A percentile compares a stretch with the other conserved stretches of the same genome.
phyloP scores from a whole-genome alignment of 1,140 invertebrate species.

The Bradysia coprophila region DNA sequence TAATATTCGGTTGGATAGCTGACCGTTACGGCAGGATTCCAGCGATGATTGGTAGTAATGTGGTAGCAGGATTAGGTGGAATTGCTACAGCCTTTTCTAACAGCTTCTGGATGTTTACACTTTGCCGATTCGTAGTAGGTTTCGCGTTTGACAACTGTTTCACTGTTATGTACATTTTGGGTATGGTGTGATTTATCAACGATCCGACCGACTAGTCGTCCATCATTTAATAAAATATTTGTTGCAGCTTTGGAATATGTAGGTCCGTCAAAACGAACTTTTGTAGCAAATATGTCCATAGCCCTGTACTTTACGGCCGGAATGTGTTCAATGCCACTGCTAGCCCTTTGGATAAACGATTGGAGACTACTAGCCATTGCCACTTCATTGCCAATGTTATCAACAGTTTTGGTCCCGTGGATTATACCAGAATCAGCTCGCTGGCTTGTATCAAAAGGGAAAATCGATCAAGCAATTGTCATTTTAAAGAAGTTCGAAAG shows the following conservation, averaged over 20 bases:
- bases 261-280: conserved; percentile 10
- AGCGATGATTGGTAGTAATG: conserved; percentile 56
- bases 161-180: conserved; percentile 84
- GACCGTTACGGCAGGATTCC: conserved; percentile 70
- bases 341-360: not conserved
- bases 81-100: conserved; percentile 47
- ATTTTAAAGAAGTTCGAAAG: not conserved
- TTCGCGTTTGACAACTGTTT: conserved; percentile 81
- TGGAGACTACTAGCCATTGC: not conserved
- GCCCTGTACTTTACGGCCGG: not conserved
- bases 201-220: not conserved
- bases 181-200: conserved; percentile 31
- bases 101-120: conserved; percentile 56
- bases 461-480: not conserved
- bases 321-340: not conserved
- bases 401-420: not conserved
- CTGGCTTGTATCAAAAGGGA: not conserved
- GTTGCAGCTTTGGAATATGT: not conserved
- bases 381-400: not conserved
- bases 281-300: not conserved
- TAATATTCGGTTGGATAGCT: conserved; percentile 70
- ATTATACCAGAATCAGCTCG: not conserved
- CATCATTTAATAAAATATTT: not conserved
- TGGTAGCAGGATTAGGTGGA: conserved; percentile 56
- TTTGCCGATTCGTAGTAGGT: conserved; percentile 66